Evolutionary conservation across 2,888 invertebrate genomes (phyloP), one percentile per base, ranked within the genome.

Genomic region (Eudasyphora cyanicolor): DNA sequence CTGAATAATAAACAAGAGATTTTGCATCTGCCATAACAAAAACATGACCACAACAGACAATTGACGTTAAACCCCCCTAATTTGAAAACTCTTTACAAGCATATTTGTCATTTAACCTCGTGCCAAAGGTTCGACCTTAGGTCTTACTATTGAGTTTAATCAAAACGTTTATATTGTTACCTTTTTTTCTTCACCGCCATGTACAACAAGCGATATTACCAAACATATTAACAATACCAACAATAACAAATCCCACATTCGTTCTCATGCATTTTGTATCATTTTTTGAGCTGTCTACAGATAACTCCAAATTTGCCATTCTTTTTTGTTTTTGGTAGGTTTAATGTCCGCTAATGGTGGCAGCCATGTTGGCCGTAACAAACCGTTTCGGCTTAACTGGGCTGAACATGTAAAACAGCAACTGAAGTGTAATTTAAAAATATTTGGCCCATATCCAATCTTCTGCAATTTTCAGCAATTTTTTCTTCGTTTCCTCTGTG

Each of bases 391-490:
- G 24, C 14, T 42, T 42, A 74, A 74, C 29, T 17, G 14, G 42
- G 32, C 45, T 79, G 54, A 51, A 57, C 74, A 71, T 71, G 71
- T 70, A 64, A 75, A 76, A 76, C 27, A 75, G 35, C 38, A 79
- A 79, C 57, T 54, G 24, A 49, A 74, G 60, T 54, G 38, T 38
- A 70, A 38, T 64, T 71, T 80, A 51, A 19, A 76, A 70, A 51
- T 62, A 73, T 45, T 82, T 82, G 82, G 82, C 82, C 27, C 14
- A 79, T 17, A 49, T 45, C 82, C 79, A 82, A 71, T 70, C 70
- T 60, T 29, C 6, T 32, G 27, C 60, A 21, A 60, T 27, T 38
- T 73, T 73, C 51, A 62, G 57, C 17, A 38, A 21, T 21, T 45
- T 35, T 57, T 60, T 14, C n/a, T 54, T 54, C 29, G 3, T 32